Evolutionary conservation across 2,113 vertebrate species (phyloP).

Genomic region (Trichomycterus rosablanca): DNA sequence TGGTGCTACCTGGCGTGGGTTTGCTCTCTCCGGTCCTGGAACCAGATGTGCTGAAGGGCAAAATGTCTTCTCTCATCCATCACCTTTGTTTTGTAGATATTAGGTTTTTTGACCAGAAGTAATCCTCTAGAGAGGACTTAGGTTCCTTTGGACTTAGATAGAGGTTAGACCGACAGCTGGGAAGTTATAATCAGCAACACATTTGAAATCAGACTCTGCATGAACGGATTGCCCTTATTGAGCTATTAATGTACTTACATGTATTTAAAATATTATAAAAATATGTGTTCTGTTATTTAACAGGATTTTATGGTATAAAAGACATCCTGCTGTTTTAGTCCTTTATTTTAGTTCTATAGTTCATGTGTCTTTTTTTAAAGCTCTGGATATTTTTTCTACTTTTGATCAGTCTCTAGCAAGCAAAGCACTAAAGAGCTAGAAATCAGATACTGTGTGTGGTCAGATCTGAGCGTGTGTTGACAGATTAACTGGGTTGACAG

Average conservation of each 20-base stretch:
- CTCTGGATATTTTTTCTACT: not conserved
- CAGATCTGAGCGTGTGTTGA: slow-evolving; percentile 17
- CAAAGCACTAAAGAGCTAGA: slow-evolving; percentile 8
- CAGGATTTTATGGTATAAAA: too few relatives aligned
- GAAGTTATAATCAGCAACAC: not conserved
- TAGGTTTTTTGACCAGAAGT: too few relatives aligned
- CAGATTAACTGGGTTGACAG: slow-evolving; percentile 19
- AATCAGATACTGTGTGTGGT: slow-evolving; percentile 10
- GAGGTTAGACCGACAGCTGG: not conserved
- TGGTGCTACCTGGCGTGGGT: slow-evolving; percentile 45
- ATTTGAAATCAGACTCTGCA: not conserved
- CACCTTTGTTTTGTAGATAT: slow-evolving; percentile 29
- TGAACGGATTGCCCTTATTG: not conserved
- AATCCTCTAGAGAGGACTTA: not conserved
- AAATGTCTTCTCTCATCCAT: slow-evolving; percentile 25
- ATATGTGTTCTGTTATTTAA: not conserved
- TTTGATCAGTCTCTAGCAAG: not conserved
- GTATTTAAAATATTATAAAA: not conserved
- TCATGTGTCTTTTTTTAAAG: too few relatives aligned
- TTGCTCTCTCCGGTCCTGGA: slow-evolving; percentile 20
- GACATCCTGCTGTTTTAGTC: too few relatives aligned
- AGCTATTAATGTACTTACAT: not conserved
- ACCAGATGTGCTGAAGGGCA: slow-evolving; percentile 52
- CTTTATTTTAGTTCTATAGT: not conserved
- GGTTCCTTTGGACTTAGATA: not conserved